phyloP scores from a whole-genome alignment of 2,797 vertebrate species.

The Oreonectes daqikongensis region DNA sequence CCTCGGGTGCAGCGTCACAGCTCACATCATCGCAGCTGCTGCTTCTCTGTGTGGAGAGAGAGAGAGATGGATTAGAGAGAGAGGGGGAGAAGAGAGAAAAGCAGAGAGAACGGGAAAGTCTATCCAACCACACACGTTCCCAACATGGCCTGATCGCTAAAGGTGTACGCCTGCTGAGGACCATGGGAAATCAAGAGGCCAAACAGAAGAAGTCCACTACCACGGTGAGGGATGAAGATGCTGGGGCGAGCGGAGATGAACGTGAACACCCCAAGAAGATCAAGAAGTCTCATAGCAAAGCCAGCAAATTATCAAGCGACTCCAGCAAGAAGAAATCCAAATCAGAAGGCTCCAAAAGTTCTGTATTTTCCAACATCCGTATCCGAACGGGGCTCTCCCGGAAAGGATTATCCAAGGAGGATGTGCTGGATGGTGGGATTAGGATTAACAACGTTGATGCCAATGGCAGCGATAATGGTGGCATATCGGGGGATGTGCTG shows the following conservation, averaged over 20 bases:
- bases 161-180: slow-evolving; percentile 72
- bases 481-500: slow-evolving; percentile 75
- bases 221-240: slow-evolving; percentile 71
- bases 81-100: slow-evolving; percentile 54
- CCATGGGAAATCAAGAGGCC: slow-evolving; percentile 95
- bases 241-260: slow-evolving; percentile 73
- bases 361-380: slow-evolving; percentile 90
- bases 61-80: slow-evolving; percentile 65
- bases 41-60: slow-evolving; percentile 57
- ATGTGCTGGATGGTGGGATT: slow-evolving; percentile 62
- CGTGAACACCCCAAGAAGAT: slow-evolving; percentile 81
- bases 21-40: slow-evolving; percentile 73
- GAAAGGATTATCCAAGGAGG: slow-evolving; percentile 83
- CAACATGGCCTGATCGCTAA: slow-evolving; percentile 82
- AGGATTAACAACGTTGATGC: slow-evolving; percentile 32
- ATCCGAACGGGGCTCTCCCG: slow-evolving; percentile 87
- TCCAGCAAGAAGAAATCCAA: slow-evolving; percentile 82
- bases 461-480: slow-evolving; percentile 50
- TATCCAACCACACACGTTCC: slow-evolving; percentile 65
- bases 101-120: slow-evolving; percentile 67
- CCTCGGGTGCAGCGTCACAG: slow-evolving; percentile 60
- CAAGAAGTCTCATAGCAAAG: slow-evolving; percentile 80
- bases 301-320: slow-evolving; percentile 75
- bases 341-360: slow-evolving; percentile 82
- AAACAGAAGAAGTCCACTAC: slow-evolving; percentile 84